Percentiles rank a stretch among this genome's conserved stretches.
phyloP scores from a whole-genome alignment of 2,888 invertebrate species.

The Luperina nickerlii region DNA sequence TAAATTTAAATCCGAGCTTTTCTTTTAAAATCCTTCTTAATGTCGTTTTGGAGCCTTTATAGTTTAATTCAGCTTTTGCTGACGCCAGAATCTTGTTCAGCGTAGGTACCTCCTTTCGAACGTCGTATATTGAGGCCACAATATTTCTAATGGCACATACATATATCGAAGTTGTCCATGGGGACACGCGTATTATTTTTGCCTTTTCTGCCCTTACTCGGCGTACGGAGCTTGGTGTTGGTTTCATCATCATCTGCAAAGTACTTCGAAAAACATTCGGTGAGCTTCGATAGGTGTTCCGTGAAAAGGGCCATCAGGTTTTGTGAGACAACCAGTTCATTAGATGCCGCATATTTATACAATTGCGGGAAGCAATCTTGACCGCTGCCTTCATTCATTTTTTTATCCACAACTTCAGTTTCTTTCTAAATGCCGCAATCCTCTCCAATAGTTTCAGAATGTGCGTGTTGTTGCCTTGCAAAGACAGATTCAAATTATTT shows the following conservation, averaged over 20 bases:
- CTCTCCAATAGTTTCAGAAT: no score
- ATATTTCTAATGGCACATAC: slow-evolving; percentile 35
- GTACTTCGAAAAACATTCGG: no score
- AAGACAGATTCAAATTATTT: no score
- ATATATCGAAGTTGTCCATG: slow-evolving; percentile 24
- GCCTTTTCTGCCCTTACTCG: slow-evolving; percentile 21
- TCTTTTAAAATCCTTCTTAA: slow-evolving; percentile 23
- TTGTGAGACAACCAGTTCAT: no score
- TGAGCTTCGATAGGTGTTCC: no score
- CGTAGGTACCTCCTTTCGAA: slow-evolving; percentile 45
- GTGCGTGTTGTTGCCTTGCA: no score
- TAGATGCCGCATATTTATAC: no score
- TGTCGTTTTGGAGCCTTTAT: slow-evolving; percentile 12
- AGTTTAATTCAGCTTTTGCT: slow-evolving; percentile 27
- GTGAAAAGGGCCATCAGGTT: no score
- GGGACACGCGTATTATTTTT: slow-evolving; percentile 23
- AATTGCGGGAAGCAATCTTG: no score
- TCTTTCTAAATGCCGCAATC: no score
- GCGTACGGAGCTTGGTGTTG: slow-evolving; percentile 10
- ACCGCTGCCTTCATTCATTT: no score
- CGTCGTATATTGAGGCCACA: slow-evolving; percentile 37
- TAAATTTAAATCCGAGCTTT: slow-evolving; percentile 36
- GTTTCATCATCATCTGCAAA: background rate
- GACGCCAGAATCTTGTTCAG: slow-evolving; percentile 24
- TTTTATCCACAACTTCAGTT: no score